These are phyloP conservation scores for Latheticus oryzae DNA, from an alignment of 2,888 invertebrate genomes.

Conservation along the genomic window DNA sequence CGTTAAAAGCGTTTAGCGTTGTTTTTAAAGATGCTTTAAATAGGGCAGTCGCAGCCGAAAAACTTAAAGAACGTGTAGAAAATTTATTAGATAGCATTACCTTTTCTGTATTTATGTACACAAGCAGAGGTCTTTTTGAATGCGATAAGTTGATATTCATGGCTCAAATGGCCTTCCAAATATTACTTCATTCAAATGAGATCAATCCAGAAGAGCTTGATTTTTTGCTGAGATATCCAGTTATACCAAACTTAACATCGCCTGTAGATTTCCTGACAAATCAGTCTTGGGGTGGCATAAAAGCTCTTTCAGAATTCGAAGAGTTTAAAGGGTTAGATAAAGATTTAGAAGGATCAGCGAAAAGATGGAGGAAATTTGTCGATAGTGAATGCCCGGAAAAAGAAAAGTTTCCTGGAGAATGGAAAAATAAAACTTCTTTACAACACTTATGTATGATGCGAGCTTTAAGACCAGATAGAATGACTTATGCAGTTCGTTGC, in stretches of 20 bases:
- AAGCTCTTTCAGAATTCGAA: constrained; percentile 79
- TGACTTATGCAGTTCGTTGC: constrained; percentile 90
- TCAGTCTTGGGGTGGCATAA: constrained; percentile 90
- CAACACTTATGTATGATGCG: constrained; percentile 94
- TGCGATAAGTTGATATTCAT: constrained; percentile 91
- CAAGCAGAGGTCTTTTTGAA: constrained; percentile 91
- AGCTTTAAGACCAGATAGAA: constrained; percentile 89
- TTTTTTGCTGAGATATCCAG: constrained; percentile 87
- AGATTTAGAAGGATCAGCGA: constrained; percentile 91
- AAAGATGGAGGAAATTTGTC: constrained; percentile 93
- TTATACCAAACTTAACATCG: constrained; percentile 77
- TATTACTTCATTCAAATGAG: constrained; percentile 73
- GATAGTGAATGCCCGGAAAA: constrained; percentile 94
- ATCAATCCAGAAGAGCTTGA: constrained; percentile 83
- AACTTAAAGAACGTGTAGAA: constrained; percentile 76
- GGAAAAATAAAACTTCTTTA: constrained; percentile 89
- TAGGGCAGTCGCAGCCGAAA: constrained; percentile 76
- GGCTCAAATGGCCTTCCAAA: constrained; percentile 81
- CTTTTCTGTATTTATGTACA: constrained; percentile 87
- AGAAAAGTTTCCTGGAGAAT: constrained; percentile 94
- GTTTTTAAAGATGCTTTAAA: constrained; percentile 89
- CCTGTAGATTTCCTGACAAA: constrained; percentile 88
- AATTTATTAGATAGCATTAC: constrained; percentile 90
- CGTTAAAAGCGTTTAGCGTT: constrained; percentile 91
- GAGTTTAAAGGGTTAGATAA: constrained; percentile 88